These are phyloP conservation scores for Ephestia elutella DNA, from an alignment of 1,140 invertebrate genomes.

Conservation along the genomic window DNA sequence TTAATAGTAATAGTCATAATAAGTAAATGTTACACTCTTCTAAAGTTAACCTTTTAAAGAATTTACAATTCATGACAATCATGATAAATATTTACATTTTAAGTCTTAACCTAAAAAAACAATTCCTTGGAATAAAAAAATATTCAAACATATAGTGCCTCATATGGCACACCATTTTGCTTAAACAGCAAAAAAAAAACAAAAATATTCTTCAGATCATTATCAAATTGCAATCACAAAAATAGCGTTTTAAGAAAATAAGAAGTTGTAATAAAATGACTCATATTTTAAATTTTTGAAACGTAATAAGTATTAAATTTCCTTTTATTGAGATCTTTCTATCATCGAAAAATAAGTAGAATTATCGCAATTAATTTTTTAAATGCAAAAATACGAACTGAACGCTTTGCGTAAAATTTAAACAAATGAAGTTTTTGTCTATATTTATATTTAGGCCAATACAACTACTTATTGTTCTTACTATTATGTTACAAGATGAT, in stretches of 20 bases:
- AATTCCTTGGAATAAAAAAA: conserved; percentile 44
- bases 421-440: background rate
- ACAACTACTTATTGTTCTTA: conserved; percentile 71
- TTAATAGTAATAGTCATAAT: conserved; percentile 55
- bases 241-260: background rate
- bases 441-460: conserved; percentile 22
- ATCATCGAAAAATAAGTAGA: conserved; percentile 7
- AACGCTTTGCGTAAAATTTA: conserved; percentile 15
- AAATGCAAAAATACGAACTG: conserved; percentile 10
- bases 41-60: conserved; percentile 50
- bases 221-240: conserved; percentile 26
- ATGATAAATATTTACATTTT: conserved; percentile 65
- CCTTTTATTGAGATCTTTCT: conserved; percentile 4
- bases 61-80: conserved; percentile 52
- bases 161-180: conserved; percentile 36
- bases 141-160: conserved; percentile 30
- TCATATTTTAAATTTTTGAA: background rate
- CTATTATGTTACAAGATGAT: conserved; percentile 61
- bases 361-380: background rate
- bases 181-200: conserved; percentile 22
- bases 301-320: background rate
- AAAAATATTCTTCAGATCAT: conserved; percentile 21
- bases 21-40: conserved; percentile 53
- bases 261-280: background rate
- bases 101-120: conserved; percentile 31